Conservation (phyloP, 1,140 invertebrate species). For the Sarcophaga bullata region DNA sequence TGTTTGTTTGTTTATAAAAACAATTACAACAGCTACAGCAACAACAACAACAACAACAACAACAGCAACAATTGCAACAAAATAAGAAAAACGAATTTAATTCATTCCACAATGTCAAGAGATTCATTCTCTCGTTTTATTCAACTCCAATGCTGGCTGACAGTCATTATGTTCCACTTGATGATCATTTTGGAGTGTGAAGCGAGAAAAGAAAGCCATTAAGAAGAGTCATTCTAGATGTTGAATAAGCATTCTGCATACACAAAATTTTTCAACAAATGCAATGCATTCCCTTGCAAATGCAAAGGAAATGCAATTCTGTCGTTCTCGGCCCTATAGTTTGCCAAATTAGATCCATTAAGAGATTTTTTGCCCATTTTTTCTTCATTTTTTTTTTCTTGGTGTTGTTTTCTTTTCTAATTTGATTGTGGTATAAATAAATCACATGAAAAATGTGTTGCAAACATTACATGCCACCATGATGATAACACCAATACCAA, state of each 20-base stretch:
- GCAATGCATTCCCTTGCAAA: background rate
- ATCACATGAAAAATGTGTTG: slow-evolving; percentile 22
- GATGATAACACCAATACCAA: background rate
- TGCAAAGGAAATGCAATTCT: background rate
- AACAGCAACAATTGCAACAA: too few species aligned
- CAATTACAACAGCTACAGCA: too few species aligned
- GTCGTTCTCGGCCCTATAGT: background rate
- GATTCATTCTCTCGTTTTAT: too few species aligned
- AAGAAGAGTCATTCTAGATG: slow-evolving; percentile 1
- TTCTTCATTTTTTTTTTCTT: too few species aligned
- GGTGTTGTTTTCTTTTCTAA: slow-evolving; percentile 15
- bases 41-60: background rate
- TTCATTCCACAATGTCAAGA: too few species aligned
- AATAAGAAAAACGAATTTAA: too few species aligned
- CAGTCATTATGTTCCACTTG: background rate
- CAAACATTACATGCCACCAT: background rate
- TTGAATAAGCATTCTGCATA: slow-evolving; percentile 5
- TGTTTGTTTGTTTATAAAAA: slow-evolving; percentile 33
- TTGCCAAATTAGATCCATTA: slow-evolving; percentile 43
- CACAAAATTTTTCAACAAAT: background rate
- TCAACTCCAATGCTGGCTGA: background rate
- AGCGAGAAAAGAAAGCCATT: slow-evolving; percentile 32
- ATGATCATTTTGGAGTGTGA: background rate
- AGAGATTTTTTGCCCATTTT: slow-evolving; percentile 26
- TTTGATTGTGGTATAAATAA: slow-evolving; percentile 43